Percentiles rank a stretch among this genome's conserved stretches.
Conservation (phyloP, 2,113 vertebrate genomes). For the Xenopus borealis region DNA sequence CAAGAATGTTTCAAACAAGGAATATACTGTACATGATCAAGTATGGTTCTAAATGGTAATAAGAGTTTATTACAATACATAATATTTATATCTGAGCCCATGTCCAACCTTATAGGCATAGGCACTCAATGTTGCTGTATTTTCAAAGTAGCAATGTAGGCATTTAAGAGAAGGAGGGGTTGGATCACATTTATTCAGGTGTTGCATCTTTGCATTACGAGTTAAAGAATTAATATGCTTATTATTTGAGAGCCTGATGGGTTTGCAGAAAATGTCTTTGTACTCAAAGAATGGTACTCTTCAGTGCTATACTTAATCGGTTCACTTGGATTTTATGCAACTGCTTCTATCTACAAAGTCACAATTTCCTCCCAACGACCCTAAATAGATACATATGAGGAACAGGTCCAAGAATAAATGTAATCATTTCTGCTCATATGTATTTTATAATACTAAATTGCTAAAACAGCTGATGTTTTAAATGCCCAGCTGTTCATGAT, state of each 20-base stretch:
- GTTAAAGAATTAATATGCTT: not conserved
- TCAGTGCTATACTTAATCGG: not conserved
- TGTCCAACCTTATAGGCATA: too few relatives aligned
- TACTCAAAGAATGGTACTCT: not conserved
- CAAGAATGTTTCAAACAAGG: too few relatives aligned
- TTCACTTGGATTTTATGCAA: constrained; percentile 12
- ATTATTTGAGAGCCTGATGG: too few relatives aligned
- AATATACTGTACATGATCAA: too few relatives aligned
- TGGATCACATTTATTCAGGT: too few relatives aligned
- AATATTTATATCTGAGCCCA: too few relatives aligned
- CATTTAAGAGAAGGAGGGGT: too few relatives aligned
- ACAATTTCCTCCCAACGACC: constrained; percentile 7
- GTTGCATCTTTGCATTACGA: not conserved
- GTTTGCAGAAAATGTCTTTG: too few relatives aligned
- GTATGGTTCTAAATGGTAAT: too few relatives aligned
- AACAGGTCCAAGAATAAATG: constrained; percentile 8
- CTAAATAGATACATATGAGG: constrained; percentile 8
- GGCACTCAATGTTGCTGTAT: too few relatives aligned
- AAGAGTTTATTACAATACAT: too few relatives aligned
- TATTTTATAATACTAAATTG: constrained; percentile 25
- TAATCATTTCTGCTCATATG: constrained; percentile 11
- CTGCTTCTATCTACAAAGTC: constrained; percentile 11
- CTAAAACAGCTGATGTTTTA: constrained; percentile 22
- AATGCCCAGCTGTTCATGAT: not conserved
- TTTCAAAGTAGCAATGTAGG: too few relatives aligned